Percentiles rank a stretch among this genome's conserved stretches.
Evolutionary conservation across 1,140 invertebrate species (phyloP).

Genomic region (Hyles vespertilio): DNA sequence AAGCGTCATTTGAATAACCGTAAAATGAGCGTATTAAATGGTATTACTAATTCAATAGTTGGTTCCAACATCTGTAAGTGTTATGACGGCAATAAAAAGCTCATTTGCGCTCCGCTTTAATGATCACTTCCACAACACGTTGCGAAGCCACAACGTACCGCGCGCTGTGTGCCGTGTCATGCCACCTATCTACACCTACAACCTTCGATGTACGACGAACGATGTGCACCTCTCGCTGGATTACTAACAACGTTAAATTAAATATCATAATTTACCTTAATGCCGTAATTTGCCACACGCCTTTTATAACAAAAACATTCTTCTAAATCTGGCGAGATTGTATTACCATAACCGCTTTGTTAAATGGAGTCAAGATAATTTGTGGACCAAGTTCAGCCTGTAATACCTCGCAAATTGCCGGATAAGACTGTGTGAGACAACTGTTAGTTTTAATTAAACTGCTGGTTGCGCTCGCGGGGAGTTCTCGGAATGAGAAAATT

Average conservation of each 20-base stretch:
- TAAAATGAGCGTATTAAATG: slow-evolving; percentile 48
- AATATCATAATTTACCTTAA: slow-evolving; percentile 60
- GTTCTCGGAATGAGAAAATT: slow-evolving; percentile 68
- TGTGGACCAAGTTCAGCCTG: slow-evolving; percentile 70
- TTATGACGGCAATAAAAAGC: slow-evolving; percentile 55
- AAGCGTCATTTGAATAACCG: slow-evolving; percentile 26
- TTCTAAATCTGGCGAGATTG: slow-evolving; percentile 60
- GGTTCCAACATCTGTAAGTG: slow-evolving; percentile 47
- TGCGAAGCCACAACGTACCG: slow-evolving; percentile 22
- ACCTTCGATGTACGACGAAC: too few species aligned
- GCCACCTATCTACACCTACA: too few species aligned
- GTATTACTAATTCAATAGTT: slow-evolving; percentile 57
- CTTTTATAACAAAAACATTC: slow-evolving; percentile 54
- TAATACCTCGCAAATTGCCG: slow-evolving; percentile 74
- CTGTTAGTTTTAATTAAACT: slow-evolving; percentile 76
- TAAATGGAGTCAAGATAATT: slow-evolving; percentile 73
- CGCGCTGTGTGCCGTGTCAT: slow-evolving; percentile 6
- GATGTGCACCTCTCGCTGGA: slow-evolving; percentile 8
- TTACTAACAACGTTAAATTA: slow-evolving; percentile 49
- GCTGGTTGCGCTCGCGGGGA: slow-evolving; percentile 65
- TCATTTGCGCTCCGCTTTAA: slow-evolving; percentile 49
- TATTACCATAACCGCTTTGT: slow-evolving; percentile 73
- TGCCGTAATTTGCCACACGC: slow-evolving; percentile 48
- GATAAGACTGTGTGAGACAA: slow-evolving; percentile 74
- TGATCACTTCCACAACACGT: slow-evolving; percentile 33